Percentiles rank a stretch among this genome's conserved stretches.
Conservation (phyloP, 2,113 vertebrate genomes). For the Benitochromis conjunctus region DNA sequence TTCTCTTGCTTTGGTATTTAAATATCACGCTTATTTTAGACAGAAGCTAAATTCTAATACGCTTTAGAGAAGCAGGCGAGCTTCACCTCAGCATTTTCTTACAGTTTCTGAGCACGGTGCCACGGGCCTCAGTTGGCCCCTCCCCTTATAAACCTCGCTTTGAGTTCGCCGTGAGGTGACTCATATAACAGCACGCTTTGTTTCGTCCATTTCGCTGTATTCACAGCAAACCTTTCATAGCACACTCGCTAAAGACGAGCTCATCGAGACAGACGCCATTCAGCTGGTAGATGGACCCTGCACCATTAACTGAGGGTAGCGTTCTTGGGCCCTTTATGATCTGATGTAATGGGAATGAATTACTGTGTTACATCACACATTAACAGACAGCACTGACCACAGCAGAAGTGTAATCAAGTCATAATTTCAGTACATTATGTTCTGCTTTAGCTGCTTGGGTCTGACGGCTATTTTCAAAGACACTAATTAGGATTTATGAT, state of each 20-base stretch:
- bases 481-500: not conserved
- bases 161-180: not conserved
- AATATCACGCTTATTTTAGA: accelerated
- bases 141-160: not conserved
- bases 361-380: not conserved
- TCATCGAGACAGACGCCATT: accelerated
- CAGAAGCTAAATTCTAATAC: not conserved
- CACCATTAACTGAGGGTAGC: not conserved
- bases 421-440: not conserved
- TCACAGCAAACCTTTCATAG: not conserved
- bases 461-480: not conserved
- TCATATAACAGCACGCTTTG: not conserved
- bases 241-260: not conserved
- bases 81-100: not conserved
- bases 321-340: not conserved
- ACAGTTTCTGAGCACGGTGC: not conserved
- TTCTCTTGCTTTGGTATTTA: not conserved
- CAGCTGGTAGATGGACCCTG: not conserved
- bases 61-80: not conserved
- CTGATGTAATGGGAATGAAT: not conserved
- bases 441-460: not conserved
- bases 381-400: not conserved
- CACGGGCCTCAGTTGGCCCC: not conserved
- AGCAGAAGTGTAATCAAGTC: not conserved
- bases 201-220: not conserved